phyloP scores from a whole-genome alignment of 2,888 invertebrate genomes.

The Ichneumon xanthorius region DNA sequence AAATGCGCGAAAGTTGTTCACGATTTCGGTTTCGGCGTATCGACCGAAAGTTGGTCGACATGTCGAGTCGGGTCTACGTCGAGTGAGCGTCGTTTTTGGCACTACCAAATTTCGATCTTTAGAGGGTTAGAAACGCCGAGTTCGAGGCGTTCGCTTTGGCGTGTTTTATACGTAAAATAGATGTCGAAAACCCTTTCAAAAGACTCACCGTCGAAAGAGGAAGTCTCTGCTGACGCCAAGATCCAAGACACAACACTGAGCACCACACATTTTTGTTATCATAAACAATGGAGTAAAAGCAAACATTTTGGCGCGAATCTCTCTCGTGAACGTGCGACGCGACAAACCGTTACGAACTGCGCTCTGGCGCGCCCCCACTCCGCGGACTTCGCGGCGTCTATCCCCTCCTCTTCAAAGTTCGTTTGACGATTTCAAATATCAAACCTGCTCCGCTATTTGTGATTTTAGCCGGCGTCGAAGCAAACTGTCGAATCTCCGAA shows the following conservation, averaged over 20 bases:
- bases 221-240: neutral
- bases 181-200: neutral
- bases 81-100: neutral
- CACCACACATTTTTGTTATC: neutral
- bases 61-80: neutral
- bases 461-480: slow-evolving; percentile 50
- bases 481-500: slow-evolving; percentile 34
- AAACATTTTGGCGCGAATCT: neutral
- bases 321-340: neutral
- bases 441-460: neutral
- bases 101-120: neutral
- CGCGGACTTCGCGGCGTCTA: neutral
- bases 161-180: neutral
- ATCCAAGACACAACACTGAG: neutral
- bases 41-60: neutral
- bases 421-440: neutral
- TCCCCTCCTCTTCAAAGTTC: neutral
- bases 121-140: neutral
- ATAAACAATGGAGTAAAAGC: neutral
- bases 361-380: neutral
- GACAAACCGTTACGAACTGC: neutral
- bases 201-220: neutral
- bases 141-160: neutral
- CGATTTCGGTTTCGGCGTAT: neutral
- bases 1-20: neutral